Percentiles rank a stretch among this genome's conserved stretches.
Conservation (phyloP, 1,140 invertebrate species). For the Lysiphlebus fabarum region DNA sequence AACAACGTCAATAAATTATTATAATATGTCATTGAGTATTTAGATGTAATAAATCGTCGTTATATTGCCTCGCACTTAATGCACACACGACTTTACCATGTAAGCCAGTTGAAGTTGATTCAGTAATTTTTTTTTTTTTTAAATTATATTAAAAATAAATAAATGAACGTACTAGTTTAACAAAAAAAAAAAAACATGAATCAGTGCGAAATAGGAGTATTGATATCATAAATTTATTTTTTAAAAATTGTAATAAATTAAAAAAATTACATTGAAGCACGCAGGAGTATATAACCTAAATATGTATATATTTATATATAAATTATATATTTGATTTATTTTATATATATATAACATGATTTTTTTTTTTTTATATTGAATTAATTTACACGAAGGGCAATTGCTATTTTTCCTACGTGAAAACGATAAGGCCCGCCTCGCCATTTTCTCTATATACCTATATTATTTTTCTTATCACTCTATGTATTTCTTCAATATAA, state of each 20-base stretch:
- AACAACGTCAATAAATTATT: slow-evolving; percentile 26
- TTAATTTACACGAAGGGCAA: slow-evolving; percentile 21
- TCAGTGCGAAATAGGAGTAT: neutral
- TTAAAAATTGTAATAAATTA: neutral
- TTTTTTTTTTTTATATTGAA: neutral
- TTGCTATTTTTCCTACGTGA: slow-evolving; percentile 23
- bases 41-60: slow-evolving; percentile 29
- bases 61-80: slow-evolving; percentile 19
- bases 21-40: slow-evolving; percentile 23
- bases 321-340: too few species aligned
- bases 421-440: slow-evolving; percentile 19
- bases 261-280: neutral
- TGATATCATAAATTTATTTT: slow-evolving; percentile 23
- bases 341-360: slow-evolving; percentile 6
- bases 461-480: neutral
- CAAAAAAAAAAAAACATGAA: slow-evolving; percentile 3
- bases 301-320: slow-evolving; percentile 13
- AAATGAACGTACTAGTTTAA: slow-evolving; percentile 7
- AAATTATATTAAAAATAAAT: neutral
- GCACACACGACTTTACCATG: slow-evolving; percentile 6
- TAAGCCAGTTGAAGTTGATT: too few species aligned
- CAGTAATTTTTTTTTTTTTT: neutral
- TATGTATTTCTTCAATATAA: neutral
- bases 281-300: slow-evolving; percentile 21
- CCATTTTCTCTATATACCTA: neutral